Base-by-base conservation (phyloP, 2,888 invertebrate species). In the Clepsis dumicolana region DNA sequence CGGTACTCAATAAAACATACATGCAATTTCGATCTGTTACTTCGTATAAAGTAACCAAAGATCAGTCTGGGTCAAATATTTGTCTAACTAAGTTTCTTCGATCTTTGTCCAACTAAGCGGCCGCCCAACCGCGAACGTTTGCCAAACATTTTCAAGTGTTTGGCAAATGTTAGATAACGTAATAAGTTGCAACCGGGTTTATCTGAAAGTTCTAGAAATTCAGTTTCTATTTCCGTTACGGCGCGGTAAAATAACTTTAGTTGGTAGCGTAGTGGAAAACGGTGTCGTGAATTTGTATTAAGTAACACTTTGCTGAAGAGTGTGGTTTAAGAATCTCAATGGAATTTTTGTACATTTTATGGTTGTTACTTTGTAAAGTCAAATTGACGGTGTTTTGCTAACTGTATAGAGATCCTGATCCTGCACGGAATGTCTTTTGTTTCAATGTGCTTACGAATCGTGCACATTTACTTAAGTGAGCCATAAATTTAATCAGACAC, bases 211-310 rank as follows among this genome's bases (percentile, higher is more conserved):
- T 50, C 38, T 48, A 25, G 67, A 57, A 63, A 57, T 57, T 67
- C 62, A 57, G 56, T 57, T 67, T 67, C 62, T 62, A 62, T 67
- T 67, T 67, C 62, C 62, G 56, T 35, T 16, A 63, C 59, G 52
- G 18, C 38, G 56, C 35, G 29, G 60, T 38, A 56, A 29, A 59
- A 35, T 63, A 50, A 56, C 66, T 62, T 41, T 50, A 67, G 27
- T 63, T 50, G 32, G 29, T 14, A 29, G 54, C 25, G 27, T 18
- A 54, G 27, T 29, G 27, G 53, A 29, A 53, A 53, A 53, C 53
- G 53, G 5, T 52, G 52, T 52, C 25, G 7, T 52, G 52, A 52
- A 25, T 52, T 25, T 52, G 24, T 52, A 25, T 48, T 48, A 48
- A 21, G 48, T 21, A 21, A 44, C 44, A 44, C 18, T 18, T n/a